A percentile compares a stretch with the other conserved stretches of the same genome.
These are phyloP conservation scores for Cyanoderma ruficeps DNA, from an alignment of 2,113 vertebrate genomes.

Conservation along the genomic window DNA sequence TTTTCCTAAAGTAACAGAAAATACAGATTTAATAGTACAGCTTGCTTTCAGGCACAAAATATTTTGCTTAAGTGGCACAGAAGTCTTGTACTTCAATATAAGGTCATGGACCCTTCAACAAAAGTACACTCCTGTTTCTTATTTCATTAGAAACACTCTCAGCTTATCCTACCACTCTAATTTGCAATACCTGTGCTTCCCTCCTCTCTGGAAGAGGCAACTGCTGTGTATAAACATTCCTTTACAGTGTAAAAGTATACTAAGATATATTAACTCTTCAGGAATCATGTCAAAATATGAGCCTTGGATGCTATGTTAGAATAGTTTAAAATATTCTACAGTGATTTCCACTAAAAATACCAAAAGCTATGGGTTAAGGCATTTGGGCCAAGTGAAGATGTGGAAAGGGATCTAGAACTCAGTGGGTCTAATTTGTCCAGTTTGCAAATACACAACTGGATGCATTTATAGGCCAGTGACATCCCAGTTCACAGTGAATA, in stretches of 20 bases:
- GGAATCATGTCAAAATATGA: neutral
- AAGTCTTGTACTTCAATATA: neutral
- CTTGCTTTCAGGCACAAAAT: neutral
- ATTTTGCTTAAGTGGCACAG: neutral
- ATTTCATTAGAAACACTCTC: neutral
- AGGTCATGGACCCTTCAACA: neutral
- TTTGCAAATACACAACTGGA: neutral
- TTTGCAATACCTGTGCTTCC: neutral
- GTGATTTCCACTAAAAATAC: neutral
- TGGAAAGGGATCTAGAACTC: neutral
- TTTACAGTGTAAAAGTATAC: neutral
- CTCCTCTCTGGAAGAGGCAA: neutral
- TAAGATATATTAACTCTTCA: neutral
- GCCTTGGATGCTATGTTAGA: neutral
- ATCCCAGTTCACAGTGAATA: neutral
- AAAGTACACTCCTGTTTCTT: neutral
- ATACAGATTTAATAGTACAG: neutral
- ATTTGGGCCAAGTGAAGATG: accelerated
- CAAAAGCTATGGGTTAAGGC: neutral
- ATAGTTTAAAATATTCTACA: neutral
- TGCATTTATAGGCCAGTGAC: neutral
- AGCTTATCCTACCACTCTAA: neutral
- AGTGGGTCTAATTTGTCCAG: neutral
- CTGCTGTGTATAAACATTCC: neutral
- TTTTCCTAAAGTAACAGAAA: neutral